These are phyloP conservation scores for Hylaeus anthracinus DNA, from an alignment of 1,140 invertebrate species.

Conservation along the genomic window DNA sequence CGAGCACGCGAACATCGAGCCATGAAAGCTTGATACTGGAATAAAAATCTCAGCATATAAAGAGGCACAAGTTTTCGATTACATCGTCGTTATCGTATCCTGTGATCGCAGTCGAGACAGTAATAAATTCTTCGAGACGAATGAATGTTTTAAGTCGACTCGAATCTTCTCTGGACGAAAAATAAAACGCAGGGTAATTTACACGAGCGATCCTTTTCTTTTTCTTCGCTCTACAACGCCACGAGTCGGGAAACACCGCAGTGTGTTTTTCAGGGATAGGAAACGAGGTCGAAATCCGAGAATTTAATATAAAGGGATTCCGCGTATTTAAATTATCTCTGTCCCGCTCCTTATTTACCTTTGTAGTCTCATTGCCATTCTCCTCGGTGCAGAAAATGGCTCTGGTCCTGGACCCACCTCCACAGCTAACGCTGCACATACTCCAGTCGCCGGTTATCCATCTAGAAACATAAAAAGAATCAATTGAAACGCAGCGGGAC, in stretches of 20 bases:
- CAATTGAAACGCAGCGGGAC: conserved; percentile 7
- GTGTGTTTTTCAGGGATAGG: neutral
- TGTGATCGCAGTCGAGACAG: too few relatives aligned
- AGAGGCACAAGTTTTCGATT: conserved; percentile 6
- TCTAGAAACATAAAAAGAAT: conserved; percentile 80
- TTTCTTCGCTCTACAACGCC: neutral
- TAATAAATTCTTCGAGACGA: too few relatives aligned
- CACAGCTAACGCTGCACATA: conserved; percentile 90
- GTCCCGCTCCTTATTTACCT: conserved; percentile 81
- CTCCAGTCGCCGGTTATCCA: conserved; percentile 96
- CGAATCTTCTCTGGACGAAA: conserved; percentile 2
- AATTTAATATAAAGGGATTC: conserved; percentile 35
- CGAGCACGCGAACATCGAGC: neutral
- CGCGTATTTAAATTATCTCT: conserved; percentile 32
- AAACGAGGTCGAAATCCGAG: neutral
- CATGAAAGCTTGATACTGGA: neutral
- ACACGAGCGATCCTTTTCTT: neutral
- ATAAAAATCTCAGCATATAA: too few relatives aligned
- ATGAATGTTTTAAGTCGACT: neutral
- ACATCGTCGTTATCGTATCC: neutral
- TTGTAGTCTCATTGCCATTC: conserved; percentile 84
- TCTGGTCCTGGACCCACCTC: conserved; percentile 88
- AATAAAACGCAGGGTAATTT: conserved; percentile 22
- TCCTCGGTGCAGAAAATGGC: conserved; percentile 90
- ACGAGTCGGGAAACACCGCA: neutral